Percentiles rank a stretch among this genome's conserved stretches.
phyloP scores from a whole-genome alignment of 2,797 vertebrate genomes.

The Danio albolineatus region DNA sequence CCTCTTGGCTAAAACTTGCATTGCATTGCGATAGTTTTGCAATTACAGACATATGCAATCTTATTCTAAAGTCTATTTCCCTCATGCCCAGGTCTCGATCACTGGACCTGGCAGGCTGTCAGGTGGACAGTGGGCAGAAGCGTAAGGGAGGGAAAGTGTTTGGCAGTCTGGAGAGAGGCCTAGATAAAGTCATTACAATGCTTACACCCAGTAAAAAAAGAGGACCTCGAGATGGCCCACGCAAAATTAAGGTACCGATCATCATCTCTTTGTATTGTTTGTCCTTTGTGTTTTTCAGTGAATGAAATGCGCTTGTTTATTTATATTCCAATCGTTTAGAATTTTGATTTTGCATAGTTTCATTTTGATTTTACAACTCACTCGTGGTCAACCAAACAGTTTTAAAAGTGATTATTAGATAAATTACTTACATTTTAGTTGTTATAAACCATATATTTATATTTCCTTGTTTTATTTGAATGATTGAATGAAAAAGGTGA shows the following conservation, averaged over 20 bases:
- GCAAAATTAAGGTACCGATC: slow-evolving; percentile 85
- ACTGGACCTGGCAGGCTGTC: slow-evolving; percentile 82
- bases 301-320: not conserved
- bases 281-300: not conserved
- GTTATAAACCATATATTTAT: too few relatives aligned
- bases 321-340: too few relatives aligned
- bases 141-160: slow-evolving; percentile 88
- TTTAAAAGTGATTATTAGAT: not conserved
- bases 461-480: too few relatives aligned
- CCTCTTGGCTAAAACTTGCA: not conserved
- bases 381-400: not conserved
- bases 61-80: slow-evolving; percentile 4
- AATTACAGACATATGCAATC: not conserved
- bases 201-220: slow-evolving; percentile 90
- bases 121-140: slow-evolving; percentile 86
- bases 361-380: too few relatives aligned
- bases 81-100: slow-evolving; percentile 82
- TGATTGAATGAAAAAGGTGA: too few relatives aligned
- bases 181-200: slow-evolving; percentile 95
- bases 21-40: not conserved
- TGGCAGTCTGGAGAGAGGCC: slow-evolving; percentile 91
- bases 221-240: slow-evolving; percentile 79
- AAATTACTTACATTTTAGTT: not conserved
- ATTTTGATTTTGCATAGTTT: too few relatives aligned
- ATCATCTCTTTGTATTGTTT: not conserved